These are phyloP conservation scores for Cosmia pyralina DNA, from an alignment of 2,888 invertebrate genomes.

Conservation along the genomic window DNA sequence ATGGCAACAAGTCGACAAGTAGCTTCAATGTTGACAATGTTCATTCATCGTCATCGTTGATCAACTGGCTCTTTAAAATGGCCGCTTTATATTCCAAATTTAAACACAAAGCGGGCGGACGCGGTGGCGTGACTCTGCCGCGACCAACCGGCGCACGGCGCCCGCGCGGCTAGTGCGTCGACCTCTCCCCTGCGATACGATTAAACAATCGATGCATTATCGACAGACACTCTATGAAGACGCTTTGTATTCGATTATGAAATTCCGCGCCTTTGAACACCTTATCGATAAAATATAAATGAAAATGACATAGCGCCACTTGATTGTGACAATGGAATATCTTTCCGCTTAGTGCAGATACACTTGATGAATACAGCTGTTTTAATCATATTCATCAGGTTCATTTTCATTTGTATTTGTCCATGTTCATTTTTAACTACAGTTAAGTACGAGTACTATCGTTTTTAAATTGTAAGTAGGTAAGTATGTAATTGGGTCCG, in stretches of 20 bases:
- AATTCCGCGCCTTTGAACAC: conserved; percentile 42
- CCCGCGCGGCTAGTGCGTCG: conserved; percentile 77
- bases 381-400: too few relatives aligned
- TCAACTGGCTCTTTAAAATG: conserved; percentile 65
- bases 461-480: conserved; percentile 3
- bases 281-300: conserved; percentile 24
- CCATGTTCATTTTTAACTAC: too few relatives aligned
- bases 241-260: conserved; percentile 46
- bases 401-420: too few relatives aligned
- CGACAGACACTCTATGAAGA: conserved; percentile 60
- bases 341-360: conserved; percentile 16
- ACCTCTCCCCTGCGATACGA: conserved; percentile 74
- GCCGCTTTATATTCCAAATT: conserved; percentile 83
- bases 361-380: conserved; percentile 34
- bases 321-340: conserved; percentile 40
- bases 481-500: conserved; percentile 14
- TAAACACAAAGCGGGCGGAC: conserved; percentile 77
- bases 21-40: conserved; percentile 64
- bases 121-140: conserved; percentile 83
- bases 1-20: conserved; percentile 35
- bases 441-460: background rate
- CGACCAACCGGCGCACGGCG: conserved; percentile 79
- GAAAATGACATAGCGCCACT: conserved; percentile 11
- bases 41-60: conserved; percentile 68
- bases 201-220: conserved; percentile 66